Base-by-base conservation (phyloP, 2,888 invertebrate species). In the Alloscopus bannaensis region DNA sequence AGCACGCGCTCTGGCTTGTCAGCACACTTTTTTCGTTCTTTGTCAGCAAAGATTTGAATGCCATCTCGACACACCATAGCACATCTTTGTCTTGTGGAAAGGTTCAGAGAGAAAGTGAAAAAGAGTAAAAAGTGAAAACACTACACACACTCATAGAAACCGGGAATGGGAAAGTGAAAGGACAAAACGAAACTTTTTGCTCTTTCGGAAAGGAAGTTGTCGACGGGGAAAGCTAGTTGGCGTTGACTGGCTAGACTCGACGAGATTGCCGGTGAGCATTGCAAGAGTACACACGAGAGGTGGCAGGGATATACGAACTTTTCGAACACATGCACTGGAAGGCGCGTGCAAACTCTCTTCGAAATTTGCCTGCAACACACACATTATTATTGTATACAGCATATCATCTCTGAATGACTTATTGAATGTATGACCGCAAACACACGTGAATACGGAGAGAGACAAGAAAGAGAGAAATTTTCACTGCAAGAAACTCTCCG, bases 341-440 rank as follows among this genome's bases (percentile, higher is more conserved):
- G 0, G 93, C 92, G 84, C 92, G 91, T 85, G 91, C 91, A 88
- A 93, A 93, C 87, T 93, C 93, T 82, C 92, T 91, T 8, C 93
- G 91, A 88, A 93, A 93, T 89, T 93, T 93, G 77, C 93, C 93
- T 93, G 91, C 8, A 91, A 91, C 3, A 55, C 22, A 59, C 3
- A 4, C 31, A 59, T 8, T 29, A 16, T 59, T 6, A 59, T n/a
- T 29, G 31, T 26, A 29, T 28, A 26, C 2, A n/a, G n/a, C n/a
- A n/a, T n/a, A n/a, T n/a, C n/a, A n/a, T n/a, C 11, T 50, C 20
- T 8, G 50, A 50, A 16, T 16, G 4, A n/a, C 20, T n/a, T n/a
- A n/a, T n/a, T n/a, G n/a, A n/a, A n/a, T n/a, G n/a, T n/a, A n/a
- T n/a, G n/a, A n/a, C n/a, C n/a, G n/a, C n/a, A n/a, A n/a, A n/a